Evolutionary conservation across 2,888 invertebrate genomes (phyloP).

Genomic region (Bombyx huttoni): DNA sequence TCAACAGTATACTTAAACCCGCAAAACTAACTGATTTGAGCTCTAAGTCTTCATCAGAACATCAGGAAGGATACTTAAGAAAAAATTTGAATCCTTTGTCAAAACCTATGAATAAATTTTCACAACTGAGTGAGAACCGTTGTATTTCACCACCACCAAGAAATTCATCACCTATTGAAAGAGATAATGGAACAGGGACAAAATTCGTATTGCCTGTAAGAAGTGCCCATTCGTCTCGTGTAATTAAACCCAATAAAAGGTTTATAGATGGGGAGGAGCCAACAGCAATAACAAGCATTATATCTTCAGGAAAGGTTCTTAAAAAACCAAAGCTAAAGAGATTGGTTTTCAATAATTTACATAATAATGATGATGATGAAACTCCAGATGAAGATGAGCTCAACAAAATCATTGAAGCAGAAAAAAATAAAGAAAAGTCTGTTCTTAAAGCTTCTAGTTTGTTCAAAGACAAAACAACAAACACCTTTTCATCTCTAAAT

Average conservation of each 20-base stretch:
- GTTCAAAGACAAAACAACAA: conserved; percentile 59
- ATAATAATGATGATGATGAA: conserved; percentile 38
- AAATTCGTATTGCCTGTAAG: conserved; percentile 85
- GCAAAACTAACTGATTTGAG: conserved; percentile 75
- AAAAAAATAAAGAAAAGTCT: conserved; percentile 42
- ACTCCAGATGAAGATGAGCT: conserved; percentile 36
- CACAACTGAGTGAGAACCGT: conserved; percentile 56
- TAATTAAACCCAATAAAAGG: conserved; percentile 90
- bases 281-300: conserved; percentile 26
- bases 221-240: conserved; percentile 88
- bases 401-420: conserved; percentile 37
- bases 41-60: conserved; percentile 67
- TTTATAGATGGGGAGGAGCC: conserved; percentile 80
- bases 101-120: conserved; percentile 60
- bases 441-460: conserved; percentile 40
- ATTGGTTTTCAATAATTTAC: conserved; percentile 56
- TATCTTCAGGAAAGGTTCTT: conserved; percentile 51
- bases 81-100: conserved; percentile 62
- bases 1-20: conserved; percentile 74
- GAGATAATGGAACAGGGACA: conserved; percentile 37
- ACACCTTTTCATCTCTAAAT: conserved; percentile 48
- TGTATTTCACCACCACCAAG: conserved; percentile 61
- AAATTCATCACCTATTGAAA: conserved; percentile 48
- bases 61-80: conserved; percentile 60
- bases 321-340: conserved; percentile 65